phyloP scores from a whole-genome alignment of 2,797 vertebrate genomes.

The Remorina albescens region DNA sequence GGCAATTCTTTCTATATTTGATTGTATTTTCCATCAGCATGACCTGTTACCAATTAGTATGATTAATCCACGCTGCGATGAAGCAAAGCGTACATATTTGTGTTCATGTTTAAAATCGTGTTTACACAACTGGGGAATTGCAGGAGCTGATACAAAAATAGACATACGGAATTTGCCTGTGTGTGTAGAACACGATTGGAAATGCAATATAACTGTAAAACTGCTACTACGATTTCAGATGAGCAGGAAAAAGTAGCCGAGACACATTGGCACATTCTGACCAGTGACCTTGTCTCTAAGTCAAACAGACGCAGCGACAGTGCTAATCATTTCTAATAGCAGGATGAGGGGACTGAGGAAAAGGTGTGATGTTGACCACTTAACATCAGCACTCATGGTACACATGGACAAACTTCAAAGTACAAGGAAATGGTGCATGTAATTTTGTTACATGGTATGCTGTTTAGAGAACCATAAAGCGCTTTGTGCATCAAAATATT shows the following conservation, averaged over 20 bases:
- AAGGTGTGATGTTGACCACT: conserved; percentile 33
- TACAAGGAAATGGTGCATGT: conserved; percentile 6
- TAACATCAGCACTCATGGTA: conserved; percentile 25
- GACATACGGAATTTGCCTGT: background rate
- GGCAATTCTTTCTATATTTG: background rate
- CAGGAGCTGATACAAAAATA: background rate
- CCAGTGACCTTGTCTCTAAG: conserved; percentile 32
- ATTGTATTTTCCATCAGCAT: conserved; percentile 21
- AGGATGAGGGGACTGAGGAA: conserved; percentile 10
- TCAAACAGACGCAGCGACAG: conserved; percentile 22
- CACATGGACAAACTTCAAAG: conserved; percentile 10
- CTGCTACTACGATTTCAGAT: background rate
- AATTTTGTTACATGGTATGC: background rate
- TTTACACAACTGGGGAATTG: conserved; percentile 3
- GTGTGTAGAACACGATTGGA: background rate
- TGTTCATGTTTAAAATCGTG: background rate
- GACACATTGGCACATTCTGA: conserved; percentile 14
- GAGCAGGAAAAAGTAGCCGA: conserved; percentile 9
- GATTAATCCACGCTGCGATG: background rate
- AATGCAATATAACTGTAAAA: conserved; percentile 1
- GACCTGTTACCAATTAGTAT: conserved; percentile 29
- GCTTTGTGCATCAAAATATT: background rate
- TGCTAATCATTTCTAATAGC: conserved; percentile 36
- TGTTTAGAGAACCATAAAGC: conserved; percentile 9
- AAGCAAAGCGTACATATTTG: background rate